Base-by-base conservation (phyloP, 2,797 vertebrate species). In the Danionella dracula region DNA sequence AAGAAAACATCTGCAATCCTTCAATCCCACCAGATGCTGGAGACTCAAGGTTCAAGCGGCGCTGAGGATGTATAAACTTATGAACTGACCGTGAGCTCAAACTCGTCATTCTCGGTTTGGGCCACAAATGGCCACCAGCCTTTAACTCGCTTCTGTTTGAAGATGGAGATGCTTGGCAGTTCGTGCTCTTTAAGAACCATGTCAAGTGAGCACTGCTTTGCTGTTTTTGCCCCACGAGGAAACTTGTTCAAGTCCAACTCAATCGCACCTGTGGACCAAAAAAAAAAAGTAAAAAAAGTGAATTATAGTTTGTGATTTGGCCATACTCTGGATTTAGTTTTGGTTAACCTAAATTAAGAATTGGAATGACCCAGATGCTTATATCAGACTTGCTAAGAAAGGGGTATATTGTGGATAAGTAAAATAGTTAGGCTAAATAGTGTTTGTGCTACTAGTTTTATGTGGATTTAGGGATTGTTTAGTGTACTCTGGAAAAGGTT, bases 61-160 rank as follows among this genome's bases (percentile, higher is more conserved):
- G 21, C 41, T 29, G 27, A 16, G 19, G 31, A 40, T 31, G 19
- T 19, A 4, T 16, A 20, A 4, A 50, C 58, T 29, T 21, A 54
- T 17, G 19, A 38, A 59, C 78, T 86, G 78, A 98, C 96, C 2
- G 95, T 98, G 63, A 99, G 84, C 82, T 97, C 93, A 78, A 96
- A 88, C 74, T 99, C 95, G 0, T 99, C 96, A 0, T 98, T 97
- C 75, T 99, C 96, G 0, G 98, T 90, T 0, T 93, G 90, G 62
- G 95, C 94, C 55, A 95, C 90, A 1, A 97, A 96, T 0, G 96
- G 96, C 96, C 96, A 99, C 96, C 96, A 99, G 82, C 96, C 96
- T 75, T 98, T 99, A 73, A 99, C 94, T 3, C 96, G 76, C 83
- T 98, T 99, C 82, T 98, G 96, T 79, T 97, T 99, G 89, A 99